Evolutionary conservation across 2,797 vertebrate species (phyloP), one percentile per base, ranked within the genome.

Genomic region (Karalla daura): DNA sequence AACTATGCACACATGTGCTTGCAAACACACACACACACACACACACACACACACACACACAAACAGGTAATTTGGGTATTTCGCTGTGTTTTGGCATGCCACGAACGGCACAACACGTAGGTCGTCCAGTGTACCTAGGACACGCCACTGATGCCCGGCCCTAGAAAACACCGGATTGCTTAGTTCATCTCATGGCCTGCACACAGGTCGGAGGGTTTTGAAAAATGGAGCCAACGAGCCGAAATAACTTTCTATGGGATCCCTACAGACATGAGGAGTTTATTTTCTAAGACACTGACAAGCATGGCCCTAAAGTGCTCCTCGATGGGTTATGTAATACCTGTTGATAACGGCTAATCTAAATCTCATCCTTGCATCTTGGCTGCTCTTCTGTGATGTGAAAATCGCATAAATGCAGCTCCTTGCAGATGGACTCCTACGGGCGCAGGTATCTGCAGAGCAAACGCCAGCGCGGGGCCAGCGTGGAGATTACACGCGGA

Each of bases 1-100:
- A 87, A 78, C 81, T 87, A 88, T 83, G 83, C 80, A 84, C 83
- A 86, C 81, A 76, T 83, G 74, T 40, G 21, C 80, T 76, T 70
- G 61, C 72, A 75, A 63, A 74, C 56, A 51, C 39, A 52, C 70
- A 46, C 58, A 20, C 62, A 24, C 35, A 18, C 46, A 21, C 40
- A 23, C 47, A 17, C 21, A 5, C 41, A 18, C 47, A 52, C 61
- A 30, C 15, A 18, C 45, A n/a, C 21, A 60, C 56, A 15, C 53
- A 63, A 43, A 63, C 54, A 83, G 70, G 65, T 85, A 85, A 83
- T 69, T 70, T 71, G 41, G 67, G 36, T 59, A 70, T 86, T 77
- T 76, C 44, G 70, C 75, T 76, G 62, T 80, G 67, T 74, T 82
- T 81, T 78, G 80, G 76, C 49, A 80, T 61, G 69, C 66, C 70